Evolutionary conservation across 2,888 invertebrate species (phyloP), one percentile per base, ranked within the genome.

Genomic region (Pseudococcus viburni): DNA sequence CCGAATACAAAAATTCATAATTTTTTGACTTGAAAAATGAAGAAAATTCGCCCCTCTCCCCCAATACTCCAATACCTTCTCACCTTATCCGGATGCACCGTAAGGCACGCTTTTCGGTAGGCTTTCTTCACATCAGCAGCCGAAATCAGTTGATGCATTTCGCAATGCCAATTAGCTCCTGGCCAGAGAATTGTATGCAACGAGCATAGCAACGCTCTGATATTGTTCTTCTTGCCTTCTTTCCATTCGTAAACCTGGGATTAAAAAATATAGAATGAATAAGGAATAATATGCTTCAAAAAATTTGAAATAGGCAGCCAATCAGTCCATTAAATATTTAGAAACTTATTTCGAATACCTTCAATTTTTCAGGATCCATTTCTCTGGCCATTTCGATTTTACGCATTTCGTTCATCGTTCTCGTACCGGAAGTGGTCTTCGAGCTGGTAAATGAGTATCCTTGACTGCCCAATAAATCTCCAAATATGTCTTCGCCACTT

Each of bases 31-130:
- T n/a, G 3, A 33, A 33, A 33, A 33, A 2, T 33, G 26, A 33
- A 33, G 26, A 33, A 33, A 33, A 33, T 33, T 33, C 26, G 26
- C 3, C 26, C 26, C 26, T 33, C 26, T 33, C 26, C 26, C 26
- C 1, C 26, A 33, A 33, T 33, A 33, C 26, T 33, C 26, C 26
- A 33, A 33, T 33, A 33, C 26, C 39, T 2, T 0, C 64, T 91
- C 92, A 98, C 98, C 95, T 99, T 99, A 92, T 99, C 99, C 0
- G 99, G 99, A 93, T 99, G 99, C 68, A 99, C 98, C 86, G 98
- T 97, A 73, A 99, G 94, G 90, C 99, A 99, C 9, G 99, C 99
- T 92, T 95, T 97, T 87, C 98, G 94, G 92, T 99, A 99, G 90
- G 96, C 95, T 91, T 98, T 98, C 92, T 99, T 99, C 88, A 99